Conservation (phyloP, 2,888 invertebrate species). For the Tetheella fluctuosa region DNA sequence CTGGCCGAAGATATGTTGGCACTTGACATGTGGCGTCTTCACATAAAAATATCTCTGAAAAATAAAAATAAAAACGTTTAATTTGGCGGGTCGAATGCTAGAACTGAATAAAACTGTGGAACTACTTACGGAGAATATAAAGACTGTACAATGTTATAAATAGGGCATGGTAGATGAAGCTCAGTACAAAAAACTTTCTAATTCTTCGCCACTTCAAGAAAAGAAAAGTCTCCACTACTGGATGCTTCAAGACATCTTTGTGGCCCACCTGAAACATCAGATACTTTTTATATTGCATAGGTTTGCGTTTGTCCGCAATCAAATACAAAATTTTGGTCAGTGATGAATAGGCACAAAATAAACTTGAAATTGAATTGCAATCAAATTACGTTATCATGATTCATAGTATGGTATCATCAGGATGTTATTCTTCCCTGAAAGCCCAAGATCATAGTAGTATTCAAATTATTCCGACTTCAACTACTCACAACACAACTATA, state of each 20-base stretch:
- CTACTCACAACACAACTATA: too few relatives aligned
- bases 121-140: constrained; percentile 86
- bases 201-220: constrained; percentile 93
- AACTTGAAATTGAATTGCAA: too few relatives aligned
- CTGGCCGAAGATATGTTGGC: constrained; percentile 67
- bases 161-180: constrained; percentile 89
- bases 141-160: constrained; percentile 90
- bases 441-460: too few relatives aligned
- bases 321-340: too few relatives aligned
- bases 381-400: too few relatives aligned
- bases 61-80: constrained; percentile 13
- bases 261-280: constrained; percentile 87
- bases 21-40: constrained; percentile 70
- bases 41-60: constrained; percentile 82
- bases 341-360: too few relatives aligned
- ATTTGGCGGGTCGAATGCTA: background rate
- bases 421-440: too few relatives aligned
- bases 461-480: too few relatives aligned
- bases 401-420: too few relatives aligned
- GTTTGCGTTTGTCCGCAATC: too few relatives aligned
- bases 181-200: constrained; percentile 91
- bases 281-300: background rate
- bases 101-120: constrained; percentile 1
- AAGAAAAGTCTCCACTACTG: constrained; percentile 92
- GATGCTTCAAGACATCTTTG: constrained; percentile 91